A percentile compares a stretch with the other conserved stretches of the same genome.
Conservation (phyloP, 2,888 invertebrate genomes). For the Eupithecia insigniata region DNA sequence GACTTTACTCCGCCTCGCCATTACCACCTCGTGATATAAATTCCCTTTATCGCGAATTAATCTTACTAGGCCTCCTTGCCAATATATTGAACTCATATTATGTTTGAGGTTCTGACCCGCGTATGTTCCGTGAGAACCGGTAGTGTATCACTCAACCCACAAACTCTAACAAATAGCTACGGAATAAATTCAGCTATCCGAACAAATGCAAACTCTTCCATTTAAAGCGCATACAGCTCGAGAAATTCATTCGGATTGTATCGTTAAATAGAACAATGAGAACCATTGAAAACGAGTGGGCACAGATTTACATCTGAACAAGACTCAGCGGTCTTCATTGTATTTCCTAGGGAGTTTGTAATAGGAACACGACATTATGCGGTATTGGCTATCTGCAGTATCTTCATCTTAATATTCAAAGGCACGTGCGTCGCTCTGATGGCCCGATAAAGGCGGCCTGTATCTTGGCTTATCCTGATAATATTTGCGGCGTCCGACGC, state of each 20-base stretch:
- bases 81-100: conserved; percentile 60
- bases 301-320: conserved; percentile 68
- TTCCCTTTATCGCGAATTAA: conserved; percentile 69
- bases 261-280: conserved; percentile 69
- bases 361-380: conserved; percentile 61
- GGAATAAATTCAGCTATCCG: conserved; percentile 27
- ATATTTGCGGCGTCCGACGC: conserved; percentile 61
- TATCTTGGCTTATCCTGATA: conserved; percentile 71
- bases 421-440: conserved; percentile 74
- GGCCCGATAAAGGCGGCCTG: conserved; percentile 73
- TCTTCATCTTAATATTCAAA: conserved; percentile 55
- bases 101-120: conserved; percentile 42
- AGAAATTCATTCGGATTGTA: conserved; percentile 66
- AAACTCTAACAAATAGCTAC: conserved; percentile 19
- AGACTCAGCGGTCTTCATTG: conserved; percentile 65
- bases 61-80: conserved; percentile 58
- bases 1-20: conserved; percentile 56
- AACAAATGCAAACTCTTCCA: conserved; percentile 39
- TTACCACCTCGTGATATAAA: conserved; percentile 67
- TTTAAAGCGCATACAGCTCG: conserved; percentile 55
- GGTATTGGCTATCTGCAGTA: conserved; percentile 63
- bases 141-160: conserved; percentile 34
- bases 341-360: conserved; percentile 57
- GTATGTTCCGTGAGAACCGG: conserved; percentile 49
- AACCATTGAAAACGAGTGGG: conserved; percentile 65